These are phyloP conservation scores for Schizopygopsis malacanthus DNA, from an alignment of 2,797 vertebrate species.

Conservation along the genomic window DNA sequence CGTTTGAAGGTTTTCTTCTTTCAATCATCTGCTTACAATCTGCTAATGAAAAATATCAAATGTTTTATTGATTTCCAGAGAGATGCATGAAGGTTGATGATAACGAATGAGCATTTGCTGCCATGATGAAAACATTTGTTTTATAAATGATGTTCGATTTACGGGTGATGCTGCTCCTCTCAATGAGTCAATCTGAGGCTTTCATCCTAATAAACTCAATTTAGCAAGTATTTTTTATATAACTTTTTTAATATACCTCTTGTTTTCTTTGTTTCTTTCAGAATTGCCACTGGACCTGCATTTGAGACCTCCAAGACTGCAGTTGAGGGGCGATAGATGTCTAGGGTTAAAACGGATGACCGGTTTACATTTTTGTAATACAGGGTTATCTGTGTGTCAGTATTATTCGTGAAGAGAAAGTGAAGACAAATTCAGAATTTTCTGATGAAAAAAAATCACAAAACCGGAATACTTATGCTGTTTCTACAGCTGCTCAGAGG, in stretches of 20 bases:
- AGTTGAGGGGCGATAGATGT: slow-evolving; percentile 77
- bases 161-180: slow-evolving; percentile 12
- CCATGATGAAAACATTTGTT: slow-evolving; percentile 43
- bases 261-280: slow-evolving; percentile 70
- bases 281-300: slow-evolving; percentile 74
- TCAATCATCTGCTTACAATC: background rate
- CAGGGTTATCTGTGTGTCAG: slow-evolving; percentile 64
- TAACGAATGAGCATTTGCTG: slow-evolving; percentile 52
- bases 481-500: slow-evolving; percentile 10
- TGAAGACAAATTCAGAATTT: slow-evolving; percentile 21
- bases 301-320: slow-evolving; percentile 82
- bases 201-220: slow-evolving; percentile 18
- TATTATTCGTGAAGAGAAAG: slow-evolving; percentile 62
- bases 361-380: slow-evolving; percentile 73
- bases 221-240: slow-evolving; percentile 9
- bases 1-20: slow-evolving; percentile 31
- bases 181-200: slow-evolving; percentile 33
- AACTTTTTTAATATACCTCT: background rate
- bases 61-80: slow-evolving; percentile 63
- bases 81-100: slow-evolving; percentile 72
- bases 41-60: slow-evolving; percentile 7
- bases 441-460: background rate
- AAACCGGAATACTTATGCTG: background rate
- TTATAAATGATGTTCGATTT: slow-evolving; percentile 28
- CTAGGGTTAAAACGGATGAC: slow-evolving; percentile 55